phyloP scores from a whole-genome alignment of 2,888 invertebrate species.

The Synanthedon tipuliformis region DNA sequence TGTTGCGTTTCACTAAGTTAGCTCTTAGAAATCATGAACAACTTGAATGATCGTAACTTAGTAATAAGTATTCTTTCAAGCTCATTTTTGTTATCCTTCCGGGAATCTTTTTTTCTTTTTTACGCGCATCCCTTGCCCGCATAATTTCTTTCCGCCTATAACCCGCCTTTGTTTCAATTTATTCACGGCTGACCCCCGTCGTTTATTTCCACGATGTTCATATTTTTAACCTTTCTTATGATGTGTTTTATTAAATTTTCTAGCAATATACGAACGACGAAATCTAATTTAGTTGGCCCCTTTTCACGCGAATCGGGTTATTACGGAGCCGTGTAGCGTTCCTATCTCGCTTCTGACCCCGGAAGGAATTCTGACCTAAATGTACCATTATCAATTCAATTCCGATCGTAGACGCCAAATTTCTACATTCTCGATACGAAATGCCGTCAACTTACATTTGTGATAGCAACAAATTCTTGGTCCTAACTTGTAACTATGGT shows the following conservation, averaged over 20 bases:
- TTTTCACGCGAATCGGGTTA: not conserved
- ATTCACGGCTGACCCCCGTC: slow-evolving; percentile 24
- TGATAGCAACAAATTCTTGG: too few species aligned
- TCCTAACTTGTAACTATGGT: too few species aligned
- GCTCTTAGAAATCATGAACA: too few species aligned
- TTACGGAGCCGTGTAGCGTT: slow-evolving; percentile 15
- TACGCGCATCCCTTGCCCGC: slow-evolving; percentile 22
- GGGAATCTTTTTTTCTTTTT: slow-evolving; percentile 21
- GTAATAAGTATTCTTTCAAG: not conserved
- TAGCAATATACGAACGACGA: not conserved
- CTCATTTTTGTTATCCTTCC: slow-evolving; percentile 12
- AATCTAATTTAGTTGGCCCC: not conserved
- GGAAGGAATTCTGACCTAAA: slow-evolving; percentile 42
- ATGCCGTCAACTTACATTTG: too few species aligned
- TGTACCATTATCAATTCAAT: not conserved
- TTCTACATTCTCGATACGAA: too few species aligned
- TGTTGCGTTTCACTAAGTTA: too few species aligned
- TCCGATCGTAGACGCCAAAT: not conserved
- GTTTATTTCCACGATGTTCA: not conserved
- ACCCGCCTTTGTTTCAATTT: slow-evolving; percentile 31
- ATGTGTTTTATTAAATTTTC: not conserved
- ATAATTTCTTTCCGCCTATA: slow-evolving; percentile 30
- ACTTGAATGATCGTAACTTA: too few species aligned
- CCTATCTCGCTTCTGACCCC: slow-evolving; percentile 27
- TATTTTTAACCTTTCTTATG: not conserved